A percentile compares a stretch with the other conserved stretches of the same genome.
Conservation (phyloP, 2,797 vertebrate species). For the Sebastes baramenuke region DNA sequence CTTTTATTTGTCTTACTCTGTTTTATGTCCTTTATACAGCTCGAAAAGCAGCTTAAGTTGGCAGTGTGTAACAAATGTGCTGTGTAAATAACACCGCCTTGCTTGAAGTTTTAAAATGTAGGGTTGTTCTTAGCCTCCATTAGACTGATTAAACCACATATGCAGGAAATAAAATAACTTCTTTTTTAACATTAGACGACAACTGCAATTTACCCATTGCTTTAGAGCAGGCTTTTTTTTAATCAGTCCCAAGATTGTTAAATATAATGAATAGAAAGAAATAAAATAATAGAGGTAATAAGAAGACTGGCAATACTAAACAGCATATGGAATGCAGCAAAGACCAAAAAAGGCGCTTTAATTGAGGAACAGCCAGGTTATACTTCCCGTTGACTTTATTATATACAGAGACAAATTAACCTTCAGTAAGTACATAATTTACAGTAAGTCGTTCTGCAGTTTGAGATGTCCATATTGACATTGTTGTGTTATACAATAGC, state of each 20-base stretch:
- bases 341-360: background rate
- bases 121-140: background rate
- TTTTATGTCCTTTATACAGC: background rate
- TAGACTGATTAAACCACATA: background rate
- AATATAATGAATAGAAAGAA: background rate
- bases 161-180: background rate
- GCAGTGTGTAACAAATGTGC: background rate
- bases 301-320: background rate
- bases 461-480: no score
- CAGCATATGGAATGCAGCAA: background rate
- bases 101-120: background rate
- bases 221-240: background rate
- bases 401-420: no score
- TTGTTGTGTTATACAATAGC: no score
- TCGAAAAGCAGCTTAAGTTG: background rate
- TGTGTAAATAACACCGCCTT: background rate
- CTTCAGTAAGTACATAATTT: no score
- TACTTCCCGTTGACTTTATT: no score
- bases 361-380: no score
- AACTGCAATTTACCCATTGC: background rate
- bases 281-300: background rate
- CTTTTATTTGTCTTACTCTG: background rate
- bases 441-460: background rate
- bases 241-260: background rate
- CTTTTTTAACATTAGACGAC: background rate